Percentiles rank a stretch among this genome's conserved stretches.
Conservation (phyloP, 2,113 vertebrate species). For the Noturus placidus region DNA sequence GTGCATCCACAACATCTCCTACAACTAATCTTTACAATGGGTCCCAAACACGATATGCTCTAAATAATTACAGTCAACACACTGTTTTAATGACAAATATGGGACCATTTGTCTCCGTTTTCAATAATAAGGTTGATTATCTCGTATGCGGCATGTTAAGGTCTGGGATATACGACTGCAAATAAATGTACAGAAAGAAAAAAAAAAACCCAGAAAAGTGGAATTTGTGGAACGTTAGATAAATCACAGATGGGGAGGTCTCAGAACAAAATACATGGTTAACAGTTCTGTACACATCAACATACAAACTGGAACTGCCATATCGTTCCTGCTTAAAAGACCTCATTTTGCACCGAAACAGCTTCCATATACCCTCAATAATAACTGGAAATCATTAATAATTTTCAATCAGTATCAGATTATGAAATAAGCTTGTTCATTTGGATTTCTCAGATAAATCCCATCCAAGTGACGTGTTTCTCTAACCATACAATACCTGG, state of each 20-base stretch:
- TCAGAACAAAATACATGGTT: not conserved
- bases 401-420: not conserved
- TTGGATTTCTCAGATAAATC: not conserved
- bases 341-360: not conserved
- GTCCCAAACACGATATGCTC: not conserved
- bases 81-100: not conserved
- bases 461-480: too few species aligned
- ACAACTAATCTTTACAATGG: not conserved
- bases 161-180: not conserved
- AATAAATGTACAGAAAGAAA: not conserved
- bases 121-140: not conserved
- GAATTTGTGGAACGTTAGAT: not conserved
- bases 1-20: not conserved
- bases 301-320: not conserved
- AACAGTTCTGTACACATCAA: not conserved
- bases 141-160: not conserved
- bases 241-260: not conserved
- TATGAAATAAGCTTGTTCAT: not conserved
- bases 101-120: not conserved
- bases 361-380: not conserved
- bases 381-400: not conserved
- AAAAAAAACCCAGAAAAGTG: not conserved
- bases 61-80: not conserved
- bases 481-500: conserved; percentile 73
- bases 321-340: too few species aligned